Conservation (phyloP, 2,113 vertebrate genomes). For the Platysteira castanea region DNA sequence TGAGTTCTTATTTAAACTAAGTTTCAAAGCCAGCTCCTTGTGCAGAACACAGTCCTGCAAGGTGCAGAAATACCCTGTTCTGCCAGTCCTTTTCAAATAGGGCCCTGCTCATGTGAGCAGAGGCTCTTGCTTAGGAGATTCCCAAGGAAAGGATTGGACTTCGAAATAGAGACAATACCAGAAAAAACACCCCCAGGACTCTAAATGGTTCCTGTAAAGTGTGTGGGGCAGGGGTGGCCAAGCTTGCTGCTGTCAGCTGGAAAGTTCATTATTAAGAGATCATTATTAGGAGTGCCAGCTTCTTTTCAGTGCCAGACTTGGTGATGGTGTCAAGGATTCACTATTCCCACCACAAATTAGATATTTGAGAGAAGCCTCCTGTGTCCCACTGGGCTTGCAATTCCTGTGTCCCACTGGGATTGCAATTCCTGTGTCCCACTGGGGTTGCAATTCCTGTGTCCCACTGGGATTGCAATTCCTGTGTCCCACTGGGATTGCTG, state of each 20-base stretch:
- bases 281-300: not conserved
- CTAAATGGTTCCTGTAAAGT: not conserved
- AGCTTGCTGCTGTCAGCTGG: not conserved
- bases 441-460: not conserved
- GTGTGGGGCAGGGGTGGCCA: not conserved
- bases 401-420: accelerated
- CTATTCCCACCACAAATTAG: accelerated
- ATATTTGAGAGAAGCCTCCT: not conserved
- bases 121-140: not conserved
- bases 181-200: not conserved
- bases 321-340: not conserved
- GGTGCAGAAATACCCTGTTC: not conserved
- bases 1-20: not conserved
- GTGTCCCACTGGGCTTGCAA: not conserved
- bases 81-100: not conserved
- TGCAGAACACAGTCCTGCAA: not conserved
- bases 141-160: not conserved
- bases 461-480: not conserved
- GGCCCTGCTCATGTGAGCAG: not conserved
- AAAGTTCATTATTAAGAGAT: not conserved
- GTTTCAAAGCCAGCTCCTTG: not conserved
- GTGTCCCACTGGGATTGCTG: accelerated
- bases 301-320: not conserved
- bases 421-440: not conserved
- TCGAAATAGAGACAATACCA: not conserved